Base-by-base conservation (phyloP, 2,797 vertebrate species). In the Argya squamiceps region DNA sequence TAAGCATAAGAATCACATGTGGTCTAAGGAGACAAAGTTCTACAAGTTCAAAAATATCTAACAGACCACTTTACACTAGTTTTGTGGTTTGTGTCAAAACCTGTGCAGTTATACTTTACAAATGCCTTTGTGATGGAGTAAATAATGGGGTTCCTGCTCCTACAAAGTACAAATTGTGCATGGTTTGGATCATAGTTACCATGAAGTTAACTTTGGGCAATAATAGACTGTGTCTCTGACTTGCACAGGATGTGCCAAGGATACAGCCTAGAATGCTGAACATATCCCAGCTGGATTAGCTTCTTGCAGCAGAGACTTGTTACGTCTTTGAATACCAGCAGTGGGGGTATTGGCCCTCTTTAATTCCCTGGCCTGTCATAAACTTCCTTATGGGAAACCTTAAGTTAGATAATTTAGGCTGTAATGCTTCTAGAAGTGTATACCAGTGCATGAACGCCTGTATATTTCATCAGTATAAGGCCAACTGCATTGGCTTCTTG, bases 151-250 rank as follows among this genome's bases (percentile, higher is more conserved):
- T 73, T 87, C 15, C 22, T 37, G 23, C 23, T 84, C 13, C 21
- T 69, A 11, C 37, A 27, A 88, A 70, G 14, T 46, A 49, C 11
- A 44, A 27, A 10, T 11, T 24, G 9, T 44, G 15, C 37, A 19
- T 62, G 26, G 46, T 50, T 75, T 0, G 0, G 12, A 20, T 32
- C n/a, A 32, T 10, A 37, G 30, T 4, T 59, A 7, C 26, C n/a
- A 34, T 50, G 10, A 70, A 63, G 26, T 44, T 50, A 71, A 30
- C 49, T 63, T 83, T 36, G 71, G 85, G 19, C 23, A 79, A 12
- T 49, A 53, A 14, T 49, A n/a, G 21, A 2, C 26, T 88, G 13
- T 41, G 26, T 41, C 37, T 78, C 47, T 58, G 34, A 75, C 14
- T 20, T 68, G 12, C 43, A 39, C 24, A 59, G 41, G 20, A 71